Base-by-base conservation (phyloP, 1,140 invertebrate genomes). In the Drosophila kepulauana region DNA sequence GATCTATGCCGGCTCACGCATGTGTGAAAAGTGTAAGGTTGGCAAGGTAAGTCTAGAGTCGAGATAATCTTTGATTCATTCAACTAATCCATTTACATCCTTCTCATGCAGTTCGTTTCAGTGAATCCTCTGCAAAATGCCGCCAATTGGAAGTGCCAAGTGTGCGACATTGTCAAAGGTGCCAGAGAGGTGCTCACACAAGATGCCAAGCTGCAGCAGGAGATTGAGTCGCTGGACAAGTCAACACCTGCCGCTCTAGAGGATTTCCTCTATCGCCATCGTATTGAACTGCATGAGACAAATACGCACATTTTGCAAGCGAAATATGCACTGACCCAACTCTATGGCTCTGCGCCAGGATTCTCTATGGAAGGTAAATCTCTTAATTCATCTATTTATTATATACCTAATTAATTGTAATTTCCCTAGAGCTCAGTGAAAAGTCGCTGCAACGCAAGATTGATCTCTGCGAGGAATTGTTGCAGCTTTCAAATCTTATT, bases 221-320 rank as follows among this genome's bases (percentile, higher is more conserved):
- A 96, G 81, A 91, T 96, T 8, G 93, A 94, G 8, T 91, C 92
- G n/a, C 73, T 95, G 28, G 93, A 94, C 45, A 94, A 94, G 73
- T 93, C 84, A 3, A 93, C 93, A 11, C 94, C 95, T 0, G 79
- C 91, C 25, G 91, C 92, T 1, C 94, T 95, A 15, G 95, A 96
- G 92, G 93, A 94, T 1, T 95, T 96, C 71, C 92, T 96, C 11
- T 87, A 93, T 13, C 95, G 94, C 64, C 94, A 95, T 71, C 93
- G 93, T 43, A 90, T 93, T 35, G 88, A 94, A 5, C 82, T 96
- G 30, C 95, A 95, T 91, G 94, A 94, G 7, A 94, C 93, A 35
- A 96, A 96, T 75, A 94, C 94, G 76, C 94, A 95, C 71, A 91
- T 95, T 1, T 91, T 95, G n/a, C 94, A 95, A 82, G 94, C 95